Evolutionary conservation across 2,888 invertebrate species (phyloP).

Genomic region (Cheiracanthium punctorium): DNA sequence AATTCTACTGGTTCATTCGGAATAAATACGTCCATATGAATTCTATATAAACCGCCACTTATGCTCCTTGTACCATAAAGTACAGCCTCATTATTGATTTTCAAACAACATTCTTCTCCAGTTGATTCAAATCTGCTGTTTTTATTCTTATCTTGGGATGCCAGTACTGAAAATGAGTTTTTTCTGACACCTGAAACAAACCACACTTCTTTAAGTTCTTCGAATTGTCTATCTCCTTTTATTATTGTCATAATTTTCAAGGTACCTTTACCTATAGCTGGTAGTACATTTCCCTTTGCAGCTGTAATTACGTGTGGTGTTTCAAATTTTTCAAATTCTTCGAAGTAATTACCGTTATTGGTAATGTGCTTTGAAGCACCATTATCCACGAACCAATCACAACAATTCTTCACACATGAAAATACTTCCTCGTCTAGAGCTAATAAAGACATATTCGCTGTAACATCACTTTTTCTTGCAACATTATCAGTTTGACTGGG

Average conservation of each 20-base stretch:
- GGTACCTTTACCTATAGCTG: slow-evolving; percentile 34
- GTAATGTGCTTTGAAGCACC: slow-evolving; percentile 39
- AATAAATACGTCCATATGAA: no score
- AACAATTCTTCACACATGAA: background rate
- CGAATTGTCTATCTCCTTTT: background rate
- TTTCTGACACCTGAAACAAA: no score
- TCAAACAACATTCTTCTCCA: no score
- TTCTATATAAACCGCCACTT: no score
- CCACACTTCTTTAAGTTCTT: background rate
- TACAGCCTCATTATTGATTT: no score
- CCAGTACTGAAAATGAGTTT: no score
- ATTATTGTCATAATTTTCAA: background rate
- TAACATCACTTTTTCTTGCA: background rate
- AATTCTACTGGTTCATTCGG: no score
- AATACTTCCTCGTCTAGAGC: background rate
- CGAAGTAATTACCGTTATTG: slow-evolving; percentile 11
- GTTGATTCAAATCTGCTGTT: no score
- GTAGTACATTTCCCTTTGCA: slow-evolving; percentile 21
- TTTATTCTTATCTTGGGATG: no score
- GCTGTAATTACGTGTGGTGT: background rate
- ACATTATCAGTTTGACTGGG: background rate
- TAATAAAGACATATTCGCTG: background rate
- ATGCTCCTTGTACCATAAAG: no score
- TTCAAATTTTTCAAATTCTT: slow-evolving; percentile 7
- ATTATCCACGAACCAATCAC: slow-evolving; percentile 23